Percentiles rank a stretch among this genome's conserved stretches.
Evolutionary conservation across 2,888 invertebrate species (phyloP).

Genomic region (Chalcis sispes): DNA sequence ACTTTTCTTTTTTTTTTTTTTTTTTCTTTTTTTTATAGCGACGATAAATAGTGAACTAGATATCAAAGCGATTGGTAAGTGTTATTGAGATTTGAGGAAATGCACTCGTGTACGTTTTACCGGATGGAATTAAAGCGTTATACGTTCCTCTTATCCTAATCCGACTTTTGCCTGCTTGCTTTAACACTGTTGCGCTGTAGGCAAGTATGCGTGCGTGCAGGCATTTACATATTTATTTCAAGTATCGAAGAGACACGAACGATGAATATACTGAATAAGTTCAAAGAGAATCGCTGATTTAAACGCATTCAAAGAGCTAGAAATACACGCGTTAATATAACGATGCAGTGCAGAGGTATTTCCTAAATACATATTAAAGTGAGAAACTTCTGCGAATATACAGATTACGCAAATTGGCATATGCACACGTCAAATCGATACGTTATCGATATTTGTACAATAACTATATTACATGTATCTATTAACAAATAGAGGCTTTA

Average conservation of each 20-base stretch:
- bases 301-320: constrained; percentile 6
- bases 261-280: neutral
- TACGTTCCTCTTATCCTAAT: no score
- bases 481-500: no score
- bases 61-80: constrained; percentile 9
- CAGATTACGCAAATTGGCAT: no score
- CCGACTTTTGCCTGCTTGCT: neutral
- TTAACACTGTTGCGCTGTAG: neutral
- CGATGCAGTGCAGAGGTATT: neutral
- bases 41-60: constrained; percentile 13
- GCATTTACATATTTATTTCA: no score
- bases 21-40: no score
- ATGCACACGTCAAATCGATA: no score
- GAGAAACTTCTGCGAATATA: neutral
- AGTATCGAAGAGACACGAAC: neutral
- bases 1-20: no score
- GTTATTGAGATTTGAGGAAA: constrained; percentile 17
- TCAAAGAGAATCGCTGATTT: constrained; percentile 25
- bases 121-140: neutral
- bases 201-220: no score
- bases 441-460: no score
- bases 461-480: no score
- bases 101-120: neutral
- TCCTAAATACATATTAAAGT: constrained; percentile 1
- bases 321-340: neutral